These are phyloP conservation scores for Pseudois nayaur DNA, from an alignment of 2,113 vertebrate genomes.

Conservation along the genomic window DNA sequence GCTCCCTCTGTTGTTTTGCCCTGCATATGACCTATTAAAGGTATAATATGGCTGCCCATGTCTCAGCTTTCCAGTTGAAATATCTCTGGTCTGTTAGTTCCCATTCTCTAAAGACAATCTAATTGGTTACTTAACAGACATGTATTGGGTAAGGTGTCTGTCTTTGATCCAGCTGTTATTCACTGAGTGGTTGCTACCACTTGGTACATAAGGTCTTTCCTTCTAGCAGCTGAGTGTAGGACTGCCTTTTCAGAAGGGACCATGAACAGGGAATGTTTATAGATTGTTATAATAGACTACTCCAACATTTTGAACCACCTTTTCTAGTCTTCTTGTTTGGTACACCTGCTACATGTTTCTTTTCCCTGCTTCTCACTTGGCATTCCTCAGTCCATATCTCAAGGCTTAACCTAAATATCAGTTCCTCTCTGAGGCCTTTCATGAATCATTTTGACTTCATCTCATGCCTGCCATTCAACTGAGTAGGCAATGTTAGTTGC, in stretches of 20 bases:
- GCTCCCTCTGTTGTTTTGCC: background rate
- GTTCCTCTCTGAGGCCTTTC: background rate
- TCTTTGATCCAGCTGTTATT: background rate
- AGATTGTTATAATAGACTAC: background rate
- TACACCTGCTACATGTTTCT: background rate
- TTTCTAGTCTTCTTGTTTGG: background rate
- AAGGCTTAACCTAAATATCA: background rate
- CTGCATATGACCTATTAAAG: background rate
- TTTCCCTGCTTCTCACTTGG: background rate
- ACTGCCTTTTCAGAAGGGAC: background rate
- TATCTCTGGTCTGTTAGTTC: background rate
- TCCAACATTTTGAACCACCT: background rate
- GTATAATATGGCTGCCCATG: background rate
- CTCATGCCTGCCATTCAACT: background rate
- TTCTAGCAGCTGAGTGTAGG: background rate
- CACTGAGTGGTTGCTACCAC: background rate
- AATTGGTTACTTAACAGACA: background rate
- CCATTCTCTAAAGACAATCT: background rate
- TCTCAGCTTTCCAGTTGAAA: background rate
- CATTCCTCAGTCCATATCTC: background rate
- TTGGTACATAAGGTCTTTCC: background rate
- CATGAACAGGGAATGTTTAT: background rate
- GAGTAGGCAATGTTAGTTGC: background rate
- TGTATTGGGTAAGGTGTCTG: background rate
- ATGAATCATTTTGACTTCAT: background rate